Percentiles rank a stretch among this genome's conserved stretches.
phyloP scores from a whole-genome alignment of 2,113 vertebrate genomes.

The Gambusia affinis region DNA sequence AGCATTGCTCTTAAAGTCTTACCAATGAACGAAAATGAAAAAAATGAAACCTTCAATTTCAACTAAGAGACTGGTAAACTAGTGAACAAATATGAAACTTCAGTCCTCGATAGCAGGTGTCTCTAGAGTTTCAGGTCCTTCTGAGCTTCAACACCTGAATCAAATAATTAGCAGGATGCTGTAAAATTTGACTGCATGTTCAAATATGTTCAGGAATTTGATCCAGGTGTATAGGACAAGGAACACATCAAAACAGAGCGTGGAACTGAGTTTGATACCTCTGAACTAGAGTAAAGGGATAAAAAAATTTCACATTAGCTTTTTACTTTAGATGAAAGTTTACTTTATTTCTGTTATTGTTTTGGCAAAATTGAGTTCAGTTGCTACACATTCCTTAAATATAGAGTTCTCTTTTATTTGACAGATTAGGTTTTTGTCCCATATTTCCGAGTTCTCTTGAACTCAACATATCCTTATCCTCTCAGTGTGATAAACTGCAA shows the following conservation, averaged over 20 bases:
- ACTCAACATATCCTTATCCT: neutral
- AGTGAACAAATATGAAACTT: neutral
- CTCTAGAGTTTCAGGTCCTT: neutral
- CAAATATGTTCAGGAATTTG: no score
- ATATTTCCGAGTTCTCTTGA: neutral
- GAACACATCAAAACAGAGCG: no score
- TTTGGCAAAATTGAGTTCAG: no score
- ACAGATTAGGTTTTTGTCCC: neutral
- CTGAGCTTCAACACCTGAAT: no score
- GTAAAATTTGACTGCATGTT: no score
- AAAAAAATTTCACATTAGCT: no score
- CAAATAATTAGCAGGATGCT: no score
- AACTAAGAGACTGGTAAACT: constrained; percentile 8
- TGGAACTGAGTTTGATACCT: no score
- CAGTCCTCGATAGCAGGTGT: neutral
- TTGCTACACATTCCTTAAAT: neutral
- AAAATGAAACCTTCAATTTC: neutral
- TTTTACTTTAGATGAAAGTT: no score
- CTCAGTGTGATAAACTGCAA: neutral
- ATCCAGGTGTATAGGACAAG: no score
- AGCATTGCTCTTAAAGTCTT: neutral
- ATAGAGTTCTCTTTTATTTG: neutral
- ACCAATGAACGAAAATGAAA: neutral
- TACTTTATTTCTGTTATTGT: no score
- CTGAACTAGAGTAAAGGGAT: no score